Evolutionary conservation across 2,888 invertebrate genomes (phyloP), one percentile per base, ranked within the genome.

Genomic region (Mimas tiliae): DNA sequence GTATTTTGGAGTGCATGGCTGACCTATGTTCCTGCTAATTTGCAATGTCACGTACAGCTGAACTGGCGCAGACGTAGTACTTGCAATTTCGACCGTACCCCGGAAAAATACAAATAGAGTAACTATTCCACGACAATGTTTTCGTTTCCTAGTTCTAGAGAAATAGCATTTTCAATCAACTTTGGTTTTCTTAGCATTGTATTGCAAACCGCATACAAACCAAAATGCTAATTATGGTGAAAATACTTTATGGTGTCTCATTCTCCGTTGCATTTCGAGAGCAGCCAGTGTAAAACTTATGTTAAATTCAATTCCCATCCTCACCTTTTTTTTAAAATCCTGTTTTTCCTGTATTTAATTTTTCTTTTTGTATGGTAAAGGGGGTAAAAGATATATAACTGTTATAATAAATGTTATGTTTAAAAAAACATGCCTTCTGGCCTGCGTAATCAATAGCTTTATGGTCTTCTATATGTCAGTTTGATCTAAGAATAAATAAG

Each of bases 41-140:
- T 55, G 55, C 55, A 55, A 19, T 16, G 38, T 34, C 27, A 55
- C 55, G 55, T 55, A 55, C 38, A 55, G 9, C n/a, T 16, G 38
- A 55, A 55, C 55, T 55, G 38, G 38, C 38, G 16, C 38, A 55
- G 55, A 16, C 16, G 38, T 34, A 34, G 16, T 38, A 55, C 33
- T 16, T 34, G 38, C 55, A 38, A 55, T 55, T 55, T 52, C 6
- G 21, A 6, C 9, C 9, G 38, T 38, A 14, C 34, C 38, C 16
- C 38, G 38, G 38, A 55, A 55, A 38, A 19, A 9, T 27, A 27
- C 27, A 27, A 27, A 27, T 27, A 27, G 27, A 1, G 27, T 27
- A 27, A 27, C 27, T 27, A 27, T 38, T 16, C 16, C 14, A 16
- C 11, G 8, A 1, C n/a, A 38, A 8, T n/a, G n/a, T 47, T 16